These are phyloP conservation scores for Seira musarum DNA, from an alignment of 2,888 invertebrate genomes.

Conservation along the genomic window DNA sequence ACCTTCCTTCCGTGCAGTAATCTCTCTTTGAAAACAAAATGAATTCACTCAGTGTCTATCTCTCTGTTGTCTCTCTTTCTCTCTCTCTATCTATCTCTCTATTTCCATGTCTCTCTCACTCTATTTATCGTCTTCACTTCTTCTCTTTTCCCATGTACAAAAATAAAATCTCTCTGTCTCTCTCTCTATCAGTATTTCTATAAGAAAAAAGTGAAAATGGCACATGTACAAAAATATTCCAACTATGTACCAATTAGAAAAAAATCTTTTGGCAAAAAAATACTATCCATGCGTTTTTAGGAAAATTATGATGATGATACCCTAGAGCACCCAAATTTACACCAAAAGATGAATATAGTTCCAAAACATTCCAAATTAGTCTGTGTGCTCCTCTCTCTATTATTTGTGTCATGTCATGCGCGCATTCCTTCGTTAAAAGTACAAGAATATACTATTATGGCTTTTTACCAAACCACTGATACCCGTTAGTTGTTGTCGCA, in stretches of 20 bases:
- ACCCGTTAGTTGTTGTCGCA: conserved; percentile 24
- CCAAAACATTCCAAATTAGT: conserved; percentile 19
- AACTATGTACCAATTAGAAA: not conserved
- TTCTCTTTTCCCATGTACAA: not conserved
- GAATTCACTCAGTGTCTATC: not conserved
- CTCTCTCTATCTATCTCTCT: conserved; percentile 8
- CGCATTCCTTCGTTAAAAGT: conserved; percentile 25
- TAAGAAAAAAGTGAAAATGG: not conserved
- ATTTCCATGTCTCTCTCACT: not conserved
- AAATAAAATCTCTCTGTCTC: too few relatives aligned
- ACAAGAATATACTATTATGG: not conserved
- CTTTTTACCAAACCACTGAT: not conserved
- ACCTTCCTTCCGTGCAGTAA: conserved; percentile 56
- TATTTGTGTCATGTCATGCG: conserved; percentile 33
- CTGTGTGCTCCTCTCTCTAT: conserved; percentile 3
- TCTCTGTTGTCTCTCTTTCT: not conserved
- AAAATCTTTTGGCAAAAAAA: not conserved
- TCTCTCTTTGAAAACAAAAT: conserved; percentile 22
- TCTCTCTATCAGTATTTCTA: not conserved
- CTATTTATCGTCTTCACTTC: not conserved
- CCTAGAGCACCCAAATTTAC: too few relatives aligned
- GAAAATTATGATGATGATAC: not conserved
- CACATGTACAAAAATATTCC: not conserved
- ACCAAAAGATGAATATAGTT: too few relatives aligned
- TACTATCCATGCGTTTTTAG: not conserved